Percentiles rank a stretch among this genome's conserved stretches.
Evolutionary conservation across 1,140 invertebrate genomes (phyloP).

Genomic region (Leucophenga varia): DNA sequence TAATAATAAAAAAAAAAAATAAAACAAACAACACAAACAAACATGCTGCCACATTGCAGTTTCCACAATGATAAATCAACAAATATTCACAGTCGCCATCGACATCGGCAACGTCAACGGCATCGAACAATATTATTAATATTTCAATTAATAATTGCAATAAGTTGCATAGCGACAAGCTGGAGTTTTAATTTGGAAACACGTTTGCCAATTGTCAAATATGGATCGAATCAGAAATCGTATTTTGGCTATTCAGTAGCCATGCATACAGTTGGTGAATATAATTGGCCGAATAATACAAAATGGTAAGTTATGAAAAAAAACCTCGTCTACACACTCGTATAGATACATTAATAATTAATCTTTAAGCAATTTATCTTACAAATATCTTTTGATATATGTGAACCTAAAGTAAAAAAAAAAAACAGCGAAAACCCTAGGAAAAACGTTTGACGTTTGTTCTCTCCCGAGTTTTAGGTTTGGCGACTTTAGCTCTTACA

Average conservation of each 20-base stretch:
- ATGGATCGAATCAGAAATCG: conserved; percentile 34
- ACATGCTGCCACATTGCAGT: not conserved
- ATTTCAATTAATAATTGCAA: not conserved
- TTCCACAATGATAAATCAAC: too few species aligned
- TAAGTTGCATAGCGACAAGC: not conserved
- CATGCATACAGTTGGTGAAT: conserved; percentile 46
- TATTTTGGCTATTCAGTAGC: conserved; percentile 53
- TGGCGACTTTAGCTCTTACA: too few species aligned
- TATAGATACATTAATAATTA: too few species aligned
- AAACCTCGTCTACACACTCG: too few species aligned
- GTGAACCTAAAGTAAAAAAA: too few species aligned
- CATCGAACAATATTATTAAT: not conserved
- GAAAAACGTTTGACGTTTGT: too few species aligned
- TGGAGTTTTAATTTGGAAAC: conserved; percentile 44
- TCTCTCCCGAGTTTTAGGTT: too few species aligned
- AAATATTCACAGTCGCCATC: too few species aligned
- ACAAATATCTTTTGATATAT: too few species aligned
- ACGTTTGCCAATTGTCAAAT: conserved; percentile 45
- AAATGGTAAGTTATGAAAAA: too few species aligned
- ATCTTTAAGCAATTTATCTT: too few species aligned
- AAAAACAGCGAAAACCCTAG: too few species aligned
- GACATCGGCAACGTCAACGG: not conserved
- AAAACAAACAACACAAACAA: not conserved
- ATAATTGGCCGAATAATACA: conserved; percentile 40
- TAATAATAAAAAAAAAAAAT: not conserved